Percentiles rank a stretch among this genome's conserved stretches.
These are phyloP conservation scores for Pelvicachromis taeniatus DNA, from an alignment of 2,113 vertebrate species.

Conservation along the genomic window DNA sequence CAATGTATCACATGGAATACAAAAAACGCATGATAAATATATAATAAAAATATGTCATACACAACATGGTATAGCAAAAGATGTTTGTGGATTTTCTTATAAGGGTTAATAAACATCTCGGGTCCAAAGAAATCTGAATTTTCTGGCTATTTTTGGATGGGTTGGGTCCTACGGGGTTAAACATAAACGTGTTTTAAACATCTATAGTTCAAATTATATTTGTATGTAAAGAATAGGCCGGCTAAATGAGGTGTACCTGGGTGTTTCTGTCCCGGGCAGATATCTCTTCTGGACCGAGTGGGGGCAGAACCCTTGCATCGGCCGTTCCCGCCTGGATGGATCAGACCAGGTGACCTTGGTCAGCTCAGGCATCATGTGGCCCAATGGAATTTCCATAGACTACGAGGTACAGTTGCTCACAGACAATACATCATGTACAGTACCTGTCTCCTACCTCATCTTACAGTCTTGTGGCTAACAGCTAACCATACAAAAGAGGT, in stretches of 20 bases:
- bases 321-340: constrained; percentile 88
- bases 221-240: no score
- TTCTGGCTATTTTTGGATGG: no score
- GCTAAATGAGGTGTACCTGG: neutral
- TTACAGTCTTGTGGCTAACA: constrained; percentile 61
- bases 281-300: constrained; percentile 99
- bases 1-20: no score
- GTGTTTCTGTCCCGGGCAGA: constrained; percentile 56
- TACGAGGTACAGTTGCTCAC: constrained; percentile 81
- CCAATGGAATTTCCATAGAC: constrained; percentile 96
- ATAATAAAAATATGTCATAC: no score
- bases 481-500: constrained; percentile 33
- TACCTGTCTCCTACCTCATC: constrained; percentile 19
- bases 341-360: constrained; percentile 91
- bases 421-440: neutral
- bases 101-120: no score
- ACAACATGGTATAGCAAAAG: no score
- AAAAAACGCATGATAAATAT: no score
- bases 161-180: neutral
- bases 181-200: neutral
- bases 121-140: no score
- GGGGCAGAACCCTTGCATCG: constrained; percentile 94
- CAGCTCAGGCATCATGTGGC: constrained; percentile 89
- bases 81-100: no score
- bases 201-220: neutral